Evolutionary conservation across 2,888 invertebrate species (phyloP).

Genomic region (Crossocerus cetratus): DNA sequence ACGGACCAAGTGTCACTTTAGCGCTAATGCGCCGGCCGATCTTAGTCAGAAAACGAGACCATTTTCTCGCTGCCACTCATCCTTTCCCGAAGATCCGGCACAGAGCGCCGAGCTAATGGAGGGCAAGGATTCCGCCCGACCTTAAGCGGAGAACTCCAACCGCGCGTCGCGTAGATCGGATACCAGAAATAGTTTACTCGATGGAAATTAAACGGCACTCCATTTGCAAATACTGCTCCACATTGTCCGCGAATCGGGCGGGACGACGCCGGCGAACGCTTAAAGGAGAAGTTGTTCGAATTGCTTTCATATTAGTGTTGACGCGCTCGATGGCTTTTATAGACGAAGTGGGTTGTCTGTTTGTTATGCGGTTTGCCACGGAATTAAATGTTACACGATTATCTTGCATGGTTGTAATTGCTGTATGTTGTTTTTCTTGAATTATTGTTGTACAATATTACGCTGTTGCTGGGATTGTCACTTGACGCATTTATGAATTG

Average conservation of each 20-base stretch:
- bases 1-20: conserved; percentile 65
- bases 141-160: conserved; percentile 26
- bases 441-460: too few species aligned
- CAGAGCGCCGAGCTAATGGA: conserved; percentile 48
- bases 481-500: too few species aligned
- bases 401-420: too few species aligned
- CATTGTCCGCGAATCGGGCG: neutral
- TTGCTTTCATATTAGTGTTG: neutral
- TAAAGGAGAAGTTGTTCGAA: neutral
- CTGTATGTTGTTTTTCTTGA: too few species aligned
- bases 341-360: too few species aligned
- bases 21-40: conserved; percentile 35
- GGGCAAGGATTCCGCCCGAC: conserved; percentile 61
- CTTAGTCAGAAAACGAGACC: conserved; percentile 55
- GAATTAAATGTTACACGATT: too few species aligned
- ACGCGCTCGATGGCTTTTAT: neutral
- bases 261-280: neutral
- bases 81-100: conserved; percentile 50
- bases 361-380: too few species aligned
- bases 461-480: too few species aligned
- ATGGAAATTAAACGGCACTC: neutral
- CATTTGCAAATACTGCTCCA: neutral
- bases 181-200: conserved; percentile 27
- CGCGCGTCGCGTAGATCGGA: neutral
- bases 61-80: conserved; percentile 19